A percentile compares a stretch with the other conserved stretches of the same genome.
Evolutionary conservation across 2,113 vertebrate species (phyloP).

Genomic region (Piaya cayana): DNA sequence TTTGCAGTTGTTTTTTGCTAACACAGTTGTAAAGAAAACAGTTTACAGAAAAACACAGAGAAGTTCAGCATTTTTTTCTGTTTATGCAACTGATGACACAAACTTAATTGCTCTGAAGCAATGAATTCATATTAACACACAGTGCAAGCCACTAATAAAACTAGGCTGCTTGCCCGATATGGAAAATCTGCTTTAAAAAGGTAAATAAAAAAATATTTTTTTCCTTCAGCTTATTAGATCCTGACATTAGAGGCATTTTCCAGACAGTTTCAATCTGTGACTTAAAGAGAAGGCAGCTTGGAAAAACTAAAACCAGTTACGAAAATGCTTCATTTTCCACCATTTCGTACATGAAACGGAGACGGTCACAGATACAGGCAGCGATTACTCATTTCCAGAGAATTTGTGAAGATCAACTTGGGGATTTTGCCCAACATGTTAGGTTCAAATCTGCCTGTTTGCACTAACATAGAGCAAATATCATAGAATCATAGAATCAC

Average conservation of each 20-base stretch:
- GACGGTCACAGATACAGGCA: neutral
- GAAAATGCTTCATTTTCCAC: neutral
- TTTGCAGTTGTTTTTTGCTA: neutral
- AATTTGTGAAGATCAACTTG: neutral
- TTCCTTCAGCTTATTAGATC: slow-evolving; percentile 13
- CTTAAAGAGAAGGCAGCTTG: neutral
- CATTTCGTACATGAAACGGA: neutral
- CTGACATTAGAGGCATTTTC: neutral
- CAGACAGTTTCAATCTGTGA: neutral
- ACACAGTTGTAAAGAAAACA: neutral
- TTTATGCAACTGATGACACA: neutral
- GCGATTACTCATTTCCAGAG: neutral
- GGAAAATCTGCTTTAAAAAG: slow-evolving; percentile 25
- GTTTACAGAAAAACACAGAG: neutral
- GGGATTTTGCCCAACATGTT: neutral
- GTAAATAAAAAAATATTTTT: neutral
- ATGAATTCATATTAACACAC: neutral
- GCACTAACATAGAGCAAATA: neutral
- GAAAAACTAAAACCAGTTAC: neutral
- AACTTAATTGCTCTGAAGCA: neutral
- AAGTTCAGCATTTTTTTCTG: neutral
- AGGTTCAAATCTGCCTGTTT: neutral
- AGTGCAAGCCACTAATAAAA: neutral
- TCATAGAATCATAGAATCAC: no score
- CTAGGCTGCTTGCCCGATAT: neutral